Conservation (phyloP, 53 echinoderm and acorn worm genomes). For the Patiria pectinifera region DNA sequence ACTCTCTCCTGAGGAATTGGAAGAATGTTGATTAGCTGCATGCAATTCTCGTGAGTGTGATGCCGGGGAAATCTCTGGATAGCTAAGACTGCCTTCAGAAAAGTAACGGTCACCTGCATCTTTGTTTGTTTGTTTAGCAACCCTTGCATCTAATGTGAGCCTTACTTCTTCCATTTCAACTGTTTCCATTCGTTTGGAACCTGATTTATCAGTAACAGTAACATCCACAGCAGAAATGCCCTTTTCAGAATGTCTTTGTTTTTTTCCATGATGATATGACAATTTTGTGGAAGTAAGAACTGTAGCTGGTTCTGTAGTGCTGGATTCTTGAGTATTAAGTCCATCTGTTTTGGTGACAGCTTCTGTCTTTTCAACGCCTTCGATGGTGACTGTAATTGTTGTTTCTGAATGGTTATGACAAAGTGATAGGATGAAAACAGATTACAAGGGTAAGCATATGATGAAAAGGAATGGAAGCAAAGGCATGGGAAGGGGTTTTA, state of each 20-base stretch:
- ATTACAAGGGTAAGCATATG: not conserved
- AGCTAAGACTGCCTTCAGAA: not conserved
- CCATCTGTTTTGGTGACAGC: not conserved
- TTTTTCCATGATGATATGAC: constrained; percentile 2
- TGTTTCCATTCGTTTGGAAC: constrained; percentile 37
- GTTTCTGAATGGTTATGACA: constrained; percentile 35
- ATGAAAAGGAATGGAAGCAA: not conserved
- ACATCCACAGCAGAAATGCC: constrained; percentile 23
- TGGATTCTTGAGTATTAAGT: not conserved
- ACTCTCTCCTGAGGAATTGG: constrained; percentile 40
- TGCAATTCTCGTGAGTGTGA: constrained; percentile 55
- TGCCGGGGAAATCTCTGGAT: constrained; percentile 18
- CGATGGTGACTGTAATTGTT: constrained; percentile 78
- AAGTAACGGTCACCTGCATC: not conserved
- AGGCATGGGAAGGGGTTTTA: not conserved
- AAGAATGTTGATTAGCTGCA: constrained; percentile 1
- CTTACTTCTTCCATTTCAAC: constrained; percentile 51
- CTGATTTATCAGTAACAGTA: constrained; percentile 53
- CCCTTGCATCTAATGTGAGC: not conserved
- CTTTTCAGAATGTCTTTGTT: not conserved
- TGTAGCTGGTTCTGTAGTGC: not conserved
- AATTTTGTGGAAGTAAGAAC: not conserved
- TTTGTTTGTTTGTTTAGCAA: constrained; percentile 6
- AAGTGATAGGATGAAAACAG: not conserved
- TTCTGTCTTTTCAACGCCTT: constrained; percentile 73